These are phyloP conservation scores for Leptinotarsa rubiginosa DNA, from an alignment of 2,888 invertebrate genomes.

Conservation along the genomic window DNA sequence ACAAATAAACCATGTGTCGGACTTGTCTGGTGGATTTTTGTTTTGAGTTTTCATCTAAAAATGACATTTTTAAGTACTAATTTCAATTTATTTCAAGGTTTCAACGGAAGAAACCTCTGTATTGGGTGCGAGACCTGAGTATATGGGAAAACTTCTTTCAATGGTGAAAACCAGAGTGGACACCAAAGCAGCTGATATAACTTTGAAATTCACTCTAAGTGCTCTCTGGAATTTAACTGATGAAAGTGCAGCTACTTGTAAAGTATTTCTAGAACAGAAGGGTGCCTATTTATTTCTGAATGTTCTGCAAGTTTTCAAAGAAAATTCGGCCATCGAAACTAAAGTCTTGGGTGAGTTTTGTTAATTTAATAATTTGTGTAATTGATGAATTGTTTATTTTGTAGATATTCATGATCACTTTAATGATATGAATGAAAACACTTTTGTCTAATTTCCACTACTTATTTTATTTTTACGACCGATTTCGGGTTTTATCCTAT, in stretches of 20 bases:
- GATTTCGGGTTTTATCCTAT: no score
- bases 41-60: no score
- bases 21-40: no score
- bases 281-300: constrained; percentile 76
- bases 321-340: constrained; percentile 77
- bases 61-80: not conserved
- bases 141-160: constrained; percentile 76
- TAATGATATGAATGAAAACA: no score
- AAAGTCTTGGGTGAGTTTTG: constrained; percentile 69
- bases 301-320: constrained; percentile 73
- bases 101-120: constrained; percentile 76
- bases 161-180: constrained; percentile 69
- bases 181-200: constrained; percentile 70
- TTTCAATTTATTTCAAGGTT: constrained; percentile 54
- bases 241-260: constrained; percentile 79
- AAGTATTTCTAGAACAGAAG: constrained; percentile 75
- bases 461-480: no score
- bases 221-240: constrained; percentile 85
- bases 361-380: not conserved
- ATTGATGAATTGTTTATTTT: no score
- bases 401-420: not conserved
- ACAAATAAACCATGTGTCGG: no score
- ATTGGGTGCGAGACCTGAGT: constrained; percentile 74
- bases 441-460: no score
- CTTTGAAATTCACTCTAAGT: constrained; percentile 80